Evolutionary conservation across 2,888 invertebrate genomes (phyloP).

Genomic region (Conistra vaccinii): DNA sequence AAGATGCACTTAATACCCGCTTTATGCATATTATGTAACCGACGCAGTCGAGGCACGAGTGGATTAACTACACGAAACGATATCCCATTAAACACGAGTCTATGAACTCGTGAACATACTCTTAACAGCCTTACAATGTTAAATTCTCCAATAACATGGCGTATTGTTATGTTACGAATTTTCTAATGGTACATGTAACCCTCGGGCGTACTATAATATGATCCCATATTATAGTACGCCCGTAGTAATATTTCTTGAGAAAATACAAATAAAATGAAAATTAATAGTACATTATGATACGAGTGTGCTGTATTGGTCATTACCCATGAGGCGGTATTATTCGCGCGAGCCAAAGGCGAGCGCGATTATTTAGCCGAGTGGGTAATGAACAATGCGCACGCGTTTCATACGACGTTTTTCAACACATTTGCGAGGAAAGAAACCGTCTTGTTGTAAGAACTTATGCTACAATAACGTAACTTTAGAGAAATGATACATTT

Average conservation of each 20-base stretch:
- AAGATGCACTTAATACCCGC: constrained; percentile 9
- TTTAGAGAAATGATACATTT: too few relatives aligned
- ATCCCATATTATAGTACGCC: too few relatives aligned
- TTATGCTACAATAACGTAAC: too few relatives aligned
- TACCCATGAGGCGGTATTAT: too few relatives aligned
- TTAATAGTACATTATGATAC: too few relatives aligned
- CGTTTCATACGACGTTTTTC: too few relatives aligned
- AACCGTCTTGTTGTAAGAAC: too few relatives aligned
- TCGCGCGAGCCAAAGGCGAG: too few relatives aligned
- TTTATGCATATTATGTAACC: constrained; percentile 1
- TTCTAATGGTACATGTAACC: constrained; percentile 30
- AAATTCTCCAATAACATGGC: neutral
- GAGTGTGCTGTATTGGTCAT: too few relatives aligned
- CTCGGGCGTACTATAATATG: constrained; percentile 17
- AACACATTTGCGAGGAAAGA: too few relatives aligned
- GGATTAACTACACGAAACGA: constrained; percentile 9
- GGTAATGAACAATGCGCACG: too few relatives aligned
- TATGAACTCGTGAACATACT: neutral
- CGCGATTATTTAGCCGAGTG: too few relatives aligned
- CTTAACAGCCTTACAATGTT: neutral
- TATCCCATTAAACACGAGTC: neutral
- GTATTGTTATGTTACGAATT: constrained; percentile 22
- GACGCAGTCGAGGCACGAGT: neutral
- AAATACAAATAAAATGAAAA: constrained; percentile 24
- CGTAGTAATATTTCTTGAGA: constrained; percentile 6